A percentile compares a stretch with the other conserved stretches of the same genome.
phyloP scores from a whole-genome alignment of 2,797 vertebrate species.

The Sparidentex hasta region DNA sequence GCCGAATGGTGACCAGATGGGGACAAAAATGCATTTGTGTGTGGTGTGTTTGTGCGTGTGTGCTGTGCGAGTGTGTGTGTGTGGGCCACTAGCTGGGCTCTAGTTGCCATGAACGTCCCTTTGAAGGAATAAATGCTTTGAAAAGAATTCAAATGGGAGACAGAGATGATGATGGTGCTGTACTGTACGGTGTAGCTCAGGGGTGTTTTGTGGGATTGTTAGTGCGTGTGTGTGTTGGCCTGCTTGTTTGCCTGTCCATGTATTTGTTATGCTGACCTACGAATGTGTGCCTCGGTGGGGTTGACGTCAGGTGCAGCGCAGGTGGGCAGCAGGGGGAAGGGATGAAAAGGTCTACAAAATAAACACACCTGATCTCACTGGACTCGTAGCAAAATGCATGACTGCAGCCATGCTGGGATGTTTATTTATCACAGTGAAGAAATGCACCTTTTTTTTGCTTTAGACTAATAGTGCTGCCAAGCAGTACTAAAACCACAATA shows the following conservation, averaged over 20 bases:
- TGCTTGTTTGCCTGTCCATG: constrained; percentile 36
- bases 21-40: constrained; percentile 67
- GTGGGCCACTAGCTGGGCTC: constrained; percentile 50
- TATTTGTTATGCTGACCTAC: constrained; percentile 40
- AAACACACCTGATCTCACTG: constrained; percentile 78
- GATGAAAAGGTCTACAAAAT: constrained; percentile 73
- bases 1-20: constrained; percentile 80
- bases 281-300: constrained; percentile 49
- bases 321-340: constrained; percentile 73
- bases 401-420: constrained; percentile 11
- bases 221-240: background rate
- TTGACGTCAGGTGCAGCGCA: constrained; percentile 75
- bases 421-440: background rate
- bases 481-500: too few relatives aligned
- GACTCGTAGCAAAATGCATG: constrained; percentile 28
- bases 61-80: constrained; percentile 41
- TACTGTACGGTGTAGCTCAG: constrained; percentile 36
- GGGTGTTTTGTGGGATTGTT: constrained; percentile 34
- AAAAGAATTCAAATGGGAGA: constrained; percentile 73
- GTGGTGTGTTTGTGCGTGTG: constrained; percentile 49
- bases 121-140: constrained; percentile 72
- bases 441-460: background rate
- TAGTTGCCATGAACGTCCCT: constrained; percentile 54
- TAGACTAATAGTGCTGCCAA: background rate
- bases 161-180: constrained; percentile 54